Conservation (phyloP, 2,797 vertebrate genomes). For the Sebastiscus tertius region DNA sequence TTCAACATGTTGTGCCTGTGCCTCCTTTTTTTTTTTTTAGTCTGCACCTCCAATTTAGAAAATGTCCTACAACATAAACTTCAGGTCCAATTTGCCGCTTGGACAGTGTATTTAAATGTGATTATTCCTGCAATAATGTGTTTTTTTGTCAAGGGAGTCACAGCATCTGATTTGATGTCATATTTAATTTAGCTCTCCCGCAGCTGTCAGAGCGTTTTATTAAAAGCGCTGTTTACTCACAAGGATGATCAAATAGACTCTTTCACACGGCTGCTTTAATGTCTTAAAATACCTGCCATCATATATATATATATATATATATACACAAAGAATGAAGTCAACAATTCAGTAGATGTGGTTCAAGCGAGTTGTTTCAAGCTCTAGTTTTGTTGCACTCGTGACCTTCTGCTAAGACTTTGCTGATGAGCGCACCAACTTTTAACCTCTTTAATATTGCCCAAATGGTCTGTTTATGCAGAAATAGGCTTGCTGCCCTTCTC, state of each 20-base stretch:
- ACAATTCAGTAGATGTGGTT: not conserved
- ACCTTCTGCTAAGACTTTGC: slow-evolving; percentile 19
- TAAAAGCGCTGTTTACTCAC: slow-evolving; percentile 55
- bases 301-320: not conserved
- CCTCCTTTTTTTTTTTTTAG: slow-evolving; percentile 1
- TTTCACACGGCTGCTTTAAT: slow-evolving; percentile 22
- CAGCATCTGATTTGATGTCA: slow-evolving; percentile 58
- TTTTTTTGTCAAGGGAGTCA: slow-evolving; percentile 45
- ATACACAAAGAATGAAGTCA: not conserved
- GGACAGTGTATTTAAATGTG: slow-evolving; percentile 31
- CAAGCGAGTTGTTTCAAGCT: not conserved
- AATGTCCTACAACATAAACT: slow-evolving; percentile 12
- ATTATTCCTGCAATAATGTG: slow-evolving; percentile 50
- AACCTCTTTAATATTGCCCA: slow-evolving; percentile 37
- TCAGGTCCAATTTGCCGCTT: slow-evolving; percentile 31
- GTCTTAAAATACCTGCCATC: slow-evolving; percentile 14
- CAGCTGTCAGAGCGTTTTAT: slow-evolving; percentile 55
- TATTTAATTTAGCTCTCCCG: slow-evolving; percentile 49
- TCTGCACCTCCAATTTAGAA: slow-evolving; percentile 5
- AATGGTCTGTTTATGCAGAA: slow-evolving; percentile 26
- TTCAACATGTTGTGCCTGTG: not conserved
- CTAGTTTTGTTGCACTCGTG: not conserved
- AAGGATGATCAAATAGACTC: slow-evolving; percentile 51
- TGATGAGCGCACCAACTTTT: slow-evolving; percentile 26
- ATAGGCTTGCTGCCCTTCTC: slow-evolving; percentile 1